phyloP scores from a whole-genome alignment of 2,113 vertebrate species.

The Campylorhamphus procurvoides region DNA sequence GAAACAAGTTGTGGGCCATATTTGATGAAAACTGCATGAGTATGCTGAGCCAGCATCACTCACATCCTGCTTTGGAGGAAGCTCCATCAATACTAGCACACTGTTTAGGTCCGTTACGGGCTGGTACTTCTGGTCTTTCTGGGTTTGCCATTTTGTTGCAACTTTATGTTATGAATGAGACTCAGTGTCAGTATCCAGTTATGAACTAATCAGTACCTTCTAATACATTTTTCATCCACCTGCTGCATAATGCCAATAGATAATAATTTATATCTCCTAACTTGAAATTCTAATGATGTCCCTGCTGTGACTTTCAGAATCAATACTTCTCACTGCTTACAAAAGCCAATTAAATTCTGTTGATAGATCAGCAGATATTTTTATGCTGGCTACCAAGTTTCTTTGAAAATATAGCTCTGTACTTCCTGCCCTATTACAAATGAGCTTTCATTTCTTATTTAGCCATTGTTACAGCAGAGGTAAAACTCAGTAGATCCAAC shows the following conservation, averaged over 20 bases:
- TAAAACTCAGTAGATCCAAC: neutral
- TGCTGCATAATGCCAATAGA: neutral
- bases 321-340: neutral
- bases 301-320: neutral
- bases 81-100: rapidly evolving
- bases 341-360: neutral
- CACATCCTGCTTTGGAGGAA: neutral
- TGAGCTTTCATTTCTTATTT: neutral
- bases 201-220: neutral
- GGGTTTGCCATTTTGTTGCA: neutral
- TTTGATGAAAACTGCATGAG: neutral
- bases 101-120: neutral
- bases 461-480: neutral
- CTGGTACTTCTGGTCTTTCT: neutral
- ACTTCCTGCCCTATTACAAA: neutral
- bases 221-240: neutral
- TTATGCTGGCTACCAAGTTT: neutral
- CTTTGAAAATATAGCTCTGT: neutral
- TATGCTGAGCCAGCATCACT: neutral
- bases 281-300: neutral
- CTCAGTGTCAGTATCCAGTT: neutral
- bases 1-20: neutral
- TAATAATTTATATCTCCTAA: neutral
- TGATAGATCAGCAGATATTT: neutral
- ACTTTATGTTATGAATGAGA: neutral